Evolutionary conservation across 2,888 invertebrate species (phyloP).

Genomic region (Hoplodrina blanda): DNA sequence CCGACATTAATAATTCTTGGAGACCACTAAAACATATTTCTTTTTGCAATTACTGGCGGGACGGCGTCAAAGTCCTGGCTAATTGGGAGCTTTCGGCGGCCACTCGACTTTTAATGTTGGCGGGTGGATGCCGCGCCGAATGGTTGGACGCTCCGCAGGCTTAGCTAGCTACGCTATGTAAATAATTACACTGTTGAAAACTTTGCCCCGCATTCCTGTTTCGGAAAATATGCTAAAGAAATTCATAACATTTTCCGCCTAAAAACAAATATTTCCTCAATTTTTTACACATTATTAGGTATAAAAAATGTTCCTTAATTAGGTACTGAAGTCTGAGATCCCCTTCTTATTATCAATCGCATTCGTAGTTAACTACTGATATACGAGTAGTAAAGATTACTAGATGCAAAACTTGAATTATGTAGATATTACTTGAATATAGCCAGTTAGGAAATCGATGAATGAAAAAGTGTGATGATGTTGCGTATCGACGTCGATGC

Average conservation of each 20-base stretch:
- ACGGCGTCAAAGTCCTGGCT: conserved; percentile 85
- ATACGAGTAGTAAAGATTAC: background rate
- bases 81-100: conserved; percentile 87
- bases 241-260: conserved; percentile 59
- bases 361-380: conserved; percentile 1
- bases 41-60: conserved; percentile 83
- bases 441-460: conserved; percentile 37
- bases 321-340: conserved; percentile 9
- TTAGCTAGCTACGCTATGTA: conserved; percentile 70
- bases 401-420: background rate
- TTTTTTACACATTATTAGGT: conserved; percentile 7
- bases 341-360: background rate
- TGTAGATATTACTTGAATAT: conserved; percentile 3
- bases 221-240: conserved; percentile 72
- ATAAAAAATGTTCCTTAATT: conserved; percentile 3
- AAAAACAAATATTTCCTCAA: conserved; percentile 34
- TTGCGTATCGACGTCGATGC: conserved; percentile 61
- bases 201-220: conserved; percentile 70
- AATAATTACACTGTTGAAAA: conserved; percentile 77
- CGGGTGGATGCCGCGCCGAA: conserved; percentile 66
- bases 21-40: conserved; percentile 84
- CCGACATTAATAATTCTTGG: conserved; percentile 79
- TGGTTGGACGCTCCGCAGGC: conserved; percentile 63
- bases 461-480: conserved; percentile 34
- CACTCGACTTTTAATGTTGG: conserved; percentile 84